phyloP scores from a whole-genome alignment of 2,113 vertebrate genomes.

The Heterocephalus glaber region DNA sequence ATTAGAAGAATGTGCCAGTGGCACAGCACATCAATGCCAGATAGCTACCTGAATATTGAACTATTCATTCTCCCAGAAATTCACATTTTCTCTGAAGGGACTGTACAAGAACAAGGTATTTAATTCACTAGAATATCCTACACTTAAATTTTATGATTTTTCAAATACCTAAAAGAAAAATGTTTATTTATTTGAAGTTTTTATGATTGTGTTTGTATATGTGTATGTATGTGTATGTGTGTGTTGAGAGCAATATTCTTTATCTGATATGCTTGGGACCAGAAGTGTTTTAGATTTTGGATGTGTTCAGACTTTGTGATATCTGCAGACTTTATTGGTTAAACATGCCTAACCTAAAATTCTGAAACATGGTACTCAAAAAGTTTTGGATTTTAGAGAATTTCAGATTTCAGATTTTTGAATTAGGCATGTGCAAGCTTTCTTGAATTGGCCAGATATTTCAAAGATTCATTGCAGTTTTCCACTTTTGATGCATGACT shows the following conservation, averaged over 20 bases:
- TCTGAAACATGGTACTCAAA: background rate
- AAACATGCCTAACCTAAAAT: background rate
- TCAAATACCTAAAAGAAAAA: background rate
- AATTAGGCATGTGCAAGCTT: background rate
- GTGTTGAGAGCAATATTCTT: background rate
- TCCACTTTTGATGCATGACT: conserved; percentile 33
- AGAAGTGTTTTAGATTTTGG: background rate
- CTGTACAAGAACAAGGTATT: background rate
- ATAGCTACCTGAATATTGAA: background rate
- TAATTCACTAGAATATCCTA: background rate
- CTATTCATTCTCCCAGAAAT: conserved; percentile 19
- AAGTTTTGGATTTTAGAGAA: background rate
- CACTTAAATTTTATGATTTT: background rate
- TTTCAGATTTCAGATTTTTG: background rate
- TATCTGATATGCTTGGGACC: background rate
- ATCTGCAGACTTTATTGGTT: background rate
- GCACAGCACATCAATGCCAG: background rate
- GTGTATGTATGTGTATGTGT: too few relatives aligned
- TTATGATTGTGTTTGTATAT: background rate
- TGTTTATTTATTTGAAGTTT: background rate
- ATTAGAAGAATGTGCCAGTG: background rate
- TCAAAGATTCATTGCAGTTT: background rate
- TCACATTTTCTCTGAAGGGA: background rate
- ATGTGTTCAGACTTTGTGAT: background rate
- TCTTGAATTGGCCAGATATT: conserved; percentile 23